Percentiles rank a stretch among this genome's conserved stretches.
Evolutionary conservation across 1,140 invertebrate genomes (phyloP).

Genomic region (Steinernema khuongi): DNA sequence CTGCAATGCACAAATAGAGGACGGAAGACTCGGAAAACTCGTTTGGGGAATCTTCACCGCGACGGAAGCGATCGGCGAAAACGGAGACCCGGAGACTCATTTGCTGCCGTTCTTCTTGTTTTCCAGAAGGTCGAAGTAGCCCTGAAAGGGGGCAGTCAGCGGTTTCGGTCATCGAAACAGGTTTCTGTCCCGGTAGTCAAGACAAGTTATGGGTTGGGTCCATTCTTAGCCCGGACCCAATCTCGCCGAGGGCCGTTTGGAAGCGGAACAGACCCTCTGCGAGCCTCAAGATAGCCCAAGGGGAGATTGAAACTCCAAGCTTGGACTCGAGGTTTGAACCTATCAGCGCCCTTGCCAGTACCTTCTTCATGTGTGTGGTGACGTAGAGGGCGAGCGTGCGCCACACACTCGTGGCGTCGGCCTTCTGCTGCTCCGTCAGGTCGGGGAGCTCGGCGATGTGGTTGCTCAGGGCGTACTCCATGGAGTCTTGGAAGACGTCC

Average conservation of each 20-base stretch:
- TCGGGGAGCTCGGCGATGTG: constrained; percentile 41
- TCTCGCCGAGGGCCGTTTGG: too few relatives aligned
- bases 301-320: too few relatives aligned
- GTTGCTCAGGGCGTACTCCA: constrained; percentile 44
- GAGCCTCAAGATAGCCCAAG: too few relatives aligned
- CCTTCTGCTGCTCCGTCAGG: constrained; percentile 42
- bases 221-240: too few relatives aligned
- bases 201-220: too few relatives aligned
- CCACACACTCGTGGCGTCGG: constrained; percentile 48
- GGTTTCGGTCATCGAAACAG: too few relatives aligned
- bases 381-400: constrained; percentile 52
- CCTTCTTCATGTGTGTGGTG: constrained; percentile 51
- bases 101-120: background rate
- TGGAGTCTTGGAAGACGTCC: constrained; percentile 57
- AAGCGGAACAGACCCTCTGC: too few relatives aligned
- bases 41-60: background rate
- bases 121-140: background rate
- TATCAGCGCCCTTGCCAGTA: too few relatives aligned
- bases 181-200: too few relatives aligned
- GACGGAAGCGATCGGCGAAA: background rate
- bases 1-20: background rate
- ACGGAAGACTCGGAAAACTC: background rate
- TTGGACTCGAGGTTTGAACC: too few relatives aligned
- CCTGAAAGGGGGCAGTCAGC: background rate
- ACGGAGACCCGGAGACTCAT: background rate